phyloP scores from a whole-genome alignment of 2,888 invertebrate species.

The Noctua janthina region DNA sequence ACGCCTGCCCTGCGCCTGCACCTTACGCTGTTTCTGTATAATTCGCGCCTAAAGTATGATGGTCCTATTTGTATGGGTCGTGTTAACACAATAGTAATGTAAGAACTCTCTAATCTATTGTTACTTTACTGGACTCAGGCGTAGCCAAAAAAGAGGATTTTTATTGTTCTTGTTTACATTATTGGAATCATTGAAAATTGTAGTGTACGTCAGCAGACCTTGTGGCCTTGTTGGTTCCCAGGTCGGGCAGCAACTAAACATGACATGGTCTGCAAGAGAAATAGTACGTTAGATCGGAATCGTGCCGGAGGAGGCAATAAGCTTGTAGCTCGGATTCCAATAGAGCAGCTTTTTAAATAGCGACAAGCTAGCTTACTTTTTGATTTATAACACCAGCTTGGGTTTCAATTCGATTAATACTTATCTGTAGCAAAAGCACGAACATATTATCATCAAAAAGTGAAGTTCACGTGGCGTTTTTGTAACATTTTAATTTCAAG shows the following conservation, averaged over 20 bases:
- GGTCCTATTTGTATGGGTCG: no score
- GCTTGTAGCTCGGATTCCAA: conserved; percentile 52
- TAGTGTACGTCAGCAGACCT: conserved; percentile 42
- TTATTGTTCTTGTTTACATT: conserved; percentile 24
- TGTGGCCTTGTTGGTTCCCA: conserved; percentile 59
- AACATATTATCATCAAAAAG: neutral
- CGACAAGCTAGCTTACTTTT: conserved; percentile 46
- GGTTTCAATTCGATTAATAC: neutral
- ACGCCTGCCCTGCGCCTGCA: no score
- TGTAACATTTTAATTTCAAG: neutral
- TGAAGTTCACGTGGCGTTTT: neutral
- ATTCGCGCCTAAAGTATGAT: no score
- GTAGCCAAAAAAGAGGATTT: no score
- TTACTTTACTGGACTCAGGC: no score
- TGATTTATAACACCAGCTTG: neutral
- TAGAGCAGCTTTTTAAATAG: conserved; percentile 30
- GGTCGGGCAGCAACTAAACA: conserved; percentile 62
- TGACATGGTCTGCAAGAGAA: conserved; percentile 57
- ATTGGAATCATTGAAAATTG: conserved; percentile 16
- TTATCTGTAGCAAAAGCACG: neutral
- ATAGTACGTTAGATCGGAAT: conserved; percentile 53
- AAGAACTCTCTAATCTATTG: no score
- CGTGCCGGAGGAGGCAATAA: conserved; percentile 47
- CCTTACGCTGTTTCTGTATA: no score
- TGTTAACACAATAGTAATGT: no score